A percentile compares a stretch with the other conserved stretches of the same genome.
phyloP scores from a whole-genome alignment of 2,888 invertebrate species.

The Antitype chi region DNA sequence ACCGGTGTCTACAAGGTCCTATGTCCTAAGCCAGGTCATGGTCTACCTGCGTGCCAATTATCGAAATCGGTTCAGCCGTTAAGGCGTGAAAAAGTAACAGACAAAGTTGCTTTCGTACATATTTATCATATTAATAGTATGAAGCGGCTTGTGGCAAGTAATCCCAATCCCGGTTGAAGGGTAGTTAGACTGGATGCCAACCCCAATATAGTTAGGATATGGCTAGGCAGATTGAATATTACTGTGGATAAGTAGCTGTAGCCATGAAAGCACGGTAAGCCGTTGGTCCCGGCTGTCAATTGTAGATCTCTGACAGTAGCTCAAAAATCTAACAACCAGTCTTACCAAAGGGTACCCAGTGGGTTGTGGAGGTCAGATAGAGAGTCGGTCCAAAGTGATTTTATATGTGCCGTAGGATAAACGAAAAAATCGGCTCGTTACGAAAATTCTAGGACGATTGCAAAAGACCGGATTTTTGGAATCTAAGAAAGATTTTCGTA shows the following conservation, averaged over 20 bases:
- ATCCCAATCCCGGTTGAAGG: too few species aligned
- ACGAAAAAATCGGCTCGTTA: not conserved
- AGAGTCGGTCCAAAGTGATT: not conserved
- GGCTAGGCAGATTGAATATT: too few species aligned
- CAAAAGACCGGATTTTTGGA: slow-evolving; percentile 11
- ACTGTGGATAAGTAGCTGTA: not conserved
- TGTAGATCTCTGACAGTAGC: not conserved
- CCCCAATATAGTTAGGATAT: too few species aligned
- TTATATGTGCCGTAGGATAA: slow-evolving; percentile 23
- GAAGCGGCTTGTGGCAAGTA: not conserved
- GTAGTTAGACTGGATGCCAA: too few species aligned
- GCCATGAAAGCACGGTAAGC: not conserved
- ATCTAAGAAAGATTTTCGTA: slow-evolving; percentile 18
- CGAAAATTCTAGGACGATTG: slow-evolving; percentile 23
- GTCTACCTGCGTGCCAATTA: not conserved
- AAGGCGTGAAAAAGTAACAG: not conserved
- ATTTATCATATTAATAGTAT: not conserved
- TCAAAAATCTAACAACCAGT: not conserved
- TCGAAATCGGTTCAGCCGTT: not conserved
- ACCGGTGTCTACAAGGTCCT: not conserved
- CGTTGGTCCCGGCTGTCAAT: not conserved
- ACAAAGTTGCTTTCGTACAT: too few species aligned
- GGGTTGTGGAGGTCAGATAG: not conserved
- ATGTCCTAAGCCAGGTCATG: not conserved
- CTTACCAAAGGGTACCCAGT: not conserved